Base-by-base conservation (phyloP, 2,797 vertebrate species). In the Caiman crocodilus region DNA sequence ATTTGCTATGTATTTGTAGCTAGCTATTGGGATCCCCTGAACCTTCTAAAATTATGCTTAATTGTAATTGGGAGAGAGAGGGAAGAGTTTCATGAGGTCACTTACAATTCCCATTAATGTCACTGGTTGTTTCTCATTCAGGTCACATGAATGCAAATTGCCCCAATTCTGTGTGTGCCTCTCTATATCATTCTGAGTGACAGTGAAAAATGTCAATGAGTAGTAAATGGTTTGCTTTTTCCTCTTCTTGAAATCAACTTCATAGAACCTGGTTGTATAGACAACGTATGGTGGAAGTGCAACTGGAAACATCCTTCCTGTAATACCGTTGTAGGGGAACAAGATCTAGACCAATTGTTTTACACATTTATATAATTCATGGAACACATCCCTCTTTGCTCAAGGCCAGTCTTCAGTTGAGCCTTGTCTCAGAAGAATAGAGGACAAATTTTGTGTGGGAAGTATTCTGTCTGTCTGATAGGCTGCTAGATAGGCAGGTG, bases 41-140 rank as follows among this genome's bases (percentile, higher is more conserved):
- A 88, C 57, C 79, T 30, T 55, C 90, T 7, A 79, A 77, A 95
- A 87, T 79, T 67, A 25, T 76, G 14, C 84, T 92, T 59, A 84
- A 58, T 79, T 85, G 82, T 73, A 82, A 50, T 50, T 50, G 42
- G 64, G 73, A 85, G 77, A 64, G 71, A 57, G 0, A 6, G 23
- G 2, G 6, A 21, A 30, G 6, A 64, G 84, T 76, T 75, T 69
- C 65, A 81, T 50, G 5, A 18, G 60, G 50, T 18, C 30, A 89
- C 84, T 11, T 5, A 73, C 11, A 5, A 5, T 35, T 57, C 18
- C 64, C 84, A 61, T 55, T 84, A 73, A 35, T 86, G 32, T 0
- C 75, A 32, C 5, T 92, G n/a, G 25, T 65, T 79, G 7, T 18
- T 82, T 55, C 11, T 23, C 4, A 0, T 84, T 59, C 15, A 64